Evolutionary conservation across 2,888 invertebrate genomes (phyloP).

Genomic region (Periphyllus acericola): DNA sequence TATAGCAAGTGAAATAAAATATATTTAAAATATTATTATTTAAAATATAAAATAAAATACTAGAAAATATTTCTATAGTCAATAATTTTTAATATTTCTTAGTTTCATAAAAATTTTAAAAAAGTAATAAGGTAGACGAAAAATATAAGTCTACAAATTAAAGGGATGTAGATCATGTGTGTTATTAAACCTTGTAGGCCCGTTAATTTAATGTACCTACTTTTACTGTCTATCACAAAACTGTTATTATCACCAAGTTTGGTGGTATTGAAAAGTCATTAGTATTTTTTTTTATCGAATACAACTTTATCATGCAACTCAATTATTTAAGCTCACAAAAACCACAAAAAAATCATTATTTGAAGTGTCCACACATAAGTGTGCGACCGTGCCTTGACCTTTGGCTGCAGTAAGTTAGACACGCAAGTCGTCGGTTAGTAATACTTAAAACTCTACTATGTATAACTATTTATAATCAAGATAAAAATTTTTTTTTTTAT

Average conservation of each 20-base stretch:
- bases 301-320: neutral
- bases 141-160: neutral
- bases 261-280: neutral
- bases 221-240: neutral
- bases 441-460: neutral
- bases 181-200: neutral
- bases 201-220: neutral
- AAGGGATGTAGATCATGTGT: neutral
- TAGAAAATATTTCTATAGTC: no score
- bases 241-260: neutral
- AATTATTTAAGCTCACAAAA: constrained; percentile 18
- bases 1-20: no score
- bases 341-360: constrained; percentile 35
- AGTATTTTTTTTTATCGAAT: constrained; percentile 3
- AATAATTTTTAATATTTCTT: no score
- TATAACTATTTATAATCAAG: constrained; percentile 11
- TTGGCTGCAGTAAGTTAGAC: constrained; percentile 28
- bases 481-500: neutral
- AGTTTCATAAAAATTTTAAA: neutral
- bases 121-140: neutral
- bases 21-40: no score
- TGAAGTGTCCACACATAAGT: constrained; percentile 23
- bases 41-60: no score
- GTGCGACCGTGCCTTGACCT: constrained; percentile 16
- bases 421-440: constrained; percentile 44